Evolutionary conservation across 2,797 vertebrate genomes (phyloP), one percentile per base, ranked within the genome.

Genomic region (Helarctos malayanus): DNA sequence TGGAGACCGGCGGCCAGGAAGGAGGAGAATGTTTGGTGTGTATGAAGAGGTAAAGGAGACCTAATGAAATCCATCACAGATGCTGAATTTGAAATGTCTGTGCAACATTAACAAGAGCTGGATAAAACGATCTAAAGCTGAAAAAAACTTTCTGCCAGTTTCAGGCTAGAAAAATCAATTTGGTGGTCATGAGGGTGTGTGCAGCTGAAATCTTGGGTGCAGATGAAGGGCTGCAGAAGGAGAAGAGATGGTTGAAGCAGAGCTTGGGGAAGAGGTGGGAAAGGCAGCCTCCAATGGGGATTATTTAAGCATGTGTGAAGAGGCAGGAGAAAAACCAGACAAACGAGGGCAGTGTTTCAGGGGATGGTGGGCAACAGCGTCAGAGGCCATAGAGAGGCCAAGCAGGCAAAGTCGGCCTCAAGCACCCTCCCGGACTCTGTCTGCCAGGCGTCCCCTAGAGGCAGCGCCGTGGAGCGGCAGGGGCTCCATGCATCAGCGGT

Each of bases 381-480:
- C 57, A 45, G 32, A 52, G 18, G 59, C 56, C 78, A 35, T 19
- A 19, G 21, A 80, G 68, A 86, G 38, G 23, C 35, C 38, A 69
- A 45, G 9, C 5, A 54, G 9, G n/a, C 13, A n/a, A 41, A 1
- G 38, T 41, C 41, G 2, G 45, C 41, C 47, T 45, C 23, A 18
- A n/a, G 19, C 41, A 5, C n/a, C 15, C 29, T 75, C 68, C 47
- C 38, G 11, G 27, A 59, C 57, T 23, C 75, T 23, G 41, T 13
- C 25, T 12, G 14, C 15, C 11, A 61, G 76, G 45, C 14, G n/a
- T 16, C 69, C 69, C 18, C 68, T 11, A 10, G 38, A 52, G 59
- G 52, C 35, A 52, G 41, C 0, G 0, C 19, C 11, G 14, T 6
- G 35, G 63, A 41, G 4, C 6, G 9, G 6, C 8, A 16, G 8